Percentiles rank a stretch among this genome's conserved stretches.
Conservation (phyloP, 2,113 vertebrate species). For the Pteropus alecto region DNA sequence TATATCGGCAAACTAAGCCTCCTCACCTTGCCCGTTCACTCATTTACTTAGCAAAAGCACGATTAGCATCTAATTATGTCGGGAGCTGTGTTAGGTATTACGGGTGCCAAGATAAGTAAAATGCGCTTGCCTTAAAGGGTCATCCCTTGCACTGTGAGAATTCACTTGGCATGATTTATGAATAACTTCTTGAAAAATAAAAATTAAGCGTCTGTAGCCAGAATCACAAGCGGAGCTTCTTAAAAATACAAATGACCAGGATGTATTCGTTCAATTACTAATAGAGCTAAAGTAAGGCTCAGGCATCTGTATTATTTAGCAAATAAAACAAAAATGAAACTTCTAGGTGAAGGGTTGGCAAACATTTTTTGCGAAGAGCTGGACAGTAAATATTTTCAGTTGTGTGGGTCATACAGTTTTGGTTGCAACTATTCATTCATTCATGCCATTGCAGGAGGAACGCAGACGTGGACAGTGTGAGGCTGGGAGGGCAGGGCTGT, state of each 20-base stretch:
- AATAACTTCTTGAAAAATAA: background rate
- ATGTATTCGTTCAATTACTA: background rate
- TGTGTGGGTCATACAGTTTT: background rate
- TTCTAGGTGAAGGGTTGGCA: background rate
- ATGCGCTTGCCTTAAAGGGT: background rate
- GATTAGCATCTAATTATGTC: background rate
- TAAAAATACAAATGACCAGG: background rate
- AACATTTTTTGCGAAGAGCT: background rate
- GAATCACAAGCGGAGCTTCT: background rate
- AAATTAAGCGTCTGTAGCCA: background rate
- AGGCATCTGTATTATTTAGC: background rate
- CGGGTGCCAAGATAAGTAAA: background rate
- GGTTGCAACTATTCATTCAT: background rate
- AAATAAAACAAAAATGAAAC: background rate
- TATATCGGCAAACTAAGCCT: background rate
- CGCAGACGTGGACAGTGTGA: accelerated
- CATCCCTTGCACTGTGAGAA: background rate
- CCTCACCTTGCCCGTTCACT: background rate
- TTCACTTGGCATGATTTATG: background rate
- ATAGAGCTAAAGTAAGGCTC: background rate
- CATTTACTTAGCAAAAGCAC: background rate
- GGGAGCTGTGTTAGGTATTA: background rate
- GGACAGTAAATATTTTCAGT: background rate
- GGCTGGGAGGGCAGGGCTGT: background rate
- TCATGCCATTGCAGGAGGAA: background rate